phyloP scores from a whole-genome alignment of 2,888 invertebrate genomes.

The Scaptomyza caliginosa region DNA sequence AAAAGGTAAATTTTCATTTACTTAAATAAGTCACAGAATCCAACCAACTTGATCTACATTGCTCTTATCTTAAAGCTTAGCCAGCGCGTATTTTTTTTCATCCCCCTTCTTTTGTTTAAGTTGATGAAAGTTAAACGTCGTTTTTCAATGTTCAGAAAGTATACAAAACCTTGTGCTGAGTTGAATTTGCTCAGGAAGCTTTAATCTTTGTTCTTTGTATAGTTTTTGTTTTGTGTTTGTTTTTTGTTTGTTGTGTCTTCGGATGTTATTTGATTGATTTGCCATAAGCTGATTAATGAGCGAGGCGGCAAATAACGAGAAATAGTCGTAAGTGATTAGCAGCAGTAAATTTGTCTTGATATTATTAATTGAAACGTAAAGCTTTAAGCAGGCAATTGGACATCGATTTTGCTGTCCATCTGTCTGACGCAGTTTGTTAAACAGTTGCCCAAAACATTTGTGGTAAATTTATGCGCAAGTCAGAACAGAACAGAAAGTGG shows the following conservation, averaged over 20 bases:
- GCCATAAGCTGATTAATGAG: conserved; percentile 58
- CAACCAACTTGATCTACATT: conserved; percentile 7
- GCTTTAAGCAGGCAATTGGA: conserved; percentile 22
- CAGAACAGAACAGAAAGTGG: conserved; percentile 19
- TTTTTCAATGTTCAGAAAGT: conserved; percentile 6
- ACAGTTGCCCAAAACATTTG: conserved; percentile 41
- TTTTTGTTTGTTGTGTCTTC: background rate
- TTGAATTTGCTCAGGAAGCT: conserved; percentile 9
- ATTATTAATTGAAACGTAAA: conserved; percentile 14
- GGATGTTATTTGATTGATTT: conserved; percentile 57
- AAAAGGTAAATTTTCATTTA: conserved; percentile 36
- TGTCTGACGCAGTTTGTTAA: conserved; percentile 40
- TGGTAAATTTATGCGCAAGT: conserved; percentile 33
- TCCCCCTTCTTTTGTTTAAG: background rate
- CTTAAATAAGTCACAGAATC: conserved; percentile 10
- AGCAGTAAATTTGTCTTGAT: conserved; percentile 15
- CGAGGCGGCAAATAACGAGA: background rate
- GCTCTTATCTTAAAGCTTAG: conserved; percentile 14
- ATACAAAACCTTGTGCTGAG: conserved; percentile 2
- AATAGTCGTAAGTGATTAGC: conserved; percentile 45
- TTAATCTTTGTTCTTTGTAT: background rate
- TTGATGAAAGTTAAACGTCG: conserved; percentile 22
- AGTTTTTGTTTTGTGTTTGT: background rate
- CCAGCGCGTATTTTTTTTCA: background rate
- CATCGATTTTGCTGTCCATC: conserved; percentile 33